Conservation (phyloP, 2,888 invertebrate species). For the Ophioninae sp. region DNA sequence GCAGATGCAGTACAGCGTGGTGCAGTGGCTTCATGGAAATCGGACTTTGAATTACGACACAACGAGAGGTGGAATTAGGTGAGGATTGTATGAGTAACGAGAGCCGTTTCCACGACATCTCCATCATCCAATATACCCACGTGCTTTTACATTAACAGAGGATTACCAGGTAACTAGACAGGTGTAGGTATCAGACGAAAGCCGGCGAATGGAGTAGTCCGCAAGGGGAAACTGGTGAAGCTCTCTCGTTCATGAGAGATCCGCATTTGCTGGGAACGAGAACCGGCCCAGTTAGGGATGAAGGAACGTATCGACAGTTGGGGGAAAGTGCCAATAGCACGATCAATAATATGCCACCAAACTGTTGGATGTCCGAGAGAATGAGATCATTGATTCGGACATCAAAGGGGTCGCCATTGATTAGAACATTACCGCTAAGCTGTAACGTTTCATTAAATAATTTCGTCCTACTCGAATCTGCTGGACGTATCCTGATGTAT, state of each 20-base stretch:
- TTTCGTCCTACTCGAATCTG: background rate
- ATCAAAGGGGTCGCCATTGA: background rate
- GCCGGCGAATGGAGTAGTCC: background rate
- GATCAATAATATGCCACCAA: background rate
- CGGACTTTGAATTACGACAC: slow-evolving; percentile 85
- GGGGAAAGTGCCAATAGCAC: background rate
- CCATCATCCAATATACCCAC: slow-evolving; percentile 1
- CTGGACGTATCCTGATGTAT: background rate
- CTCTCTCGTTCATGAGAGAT: background rate
- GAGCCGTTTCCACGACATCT: background rate
- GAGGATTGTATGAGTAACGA: slow-evolving; percentile 56
- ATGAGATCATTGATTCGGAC: background rate
- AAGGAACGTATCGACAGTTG: background rate
- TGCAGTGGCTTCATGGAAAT: slow-evolving; percentile 86
- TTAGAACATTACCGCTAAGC: background rate
- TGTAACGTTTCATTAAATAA: background rate
- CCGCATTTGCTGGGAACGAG: background rate
- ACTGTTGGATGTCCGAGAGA: background rate
- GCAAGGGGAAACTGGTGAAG: background rate
- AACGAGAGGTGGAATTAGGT: slow-evolving; percentile 86
- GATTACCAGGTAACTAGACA: background rate
- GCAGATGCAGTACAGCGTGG: slow-evolving; percentile 83
- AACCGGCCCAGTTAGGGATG: background rate
- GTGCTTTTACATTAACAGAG: slow-evolving; percentile 1
- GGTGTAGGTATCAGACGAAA: background rate